Conservation (phyloP, 2,888 invertebrate genomes). For the Dynastes maya region DNA sequence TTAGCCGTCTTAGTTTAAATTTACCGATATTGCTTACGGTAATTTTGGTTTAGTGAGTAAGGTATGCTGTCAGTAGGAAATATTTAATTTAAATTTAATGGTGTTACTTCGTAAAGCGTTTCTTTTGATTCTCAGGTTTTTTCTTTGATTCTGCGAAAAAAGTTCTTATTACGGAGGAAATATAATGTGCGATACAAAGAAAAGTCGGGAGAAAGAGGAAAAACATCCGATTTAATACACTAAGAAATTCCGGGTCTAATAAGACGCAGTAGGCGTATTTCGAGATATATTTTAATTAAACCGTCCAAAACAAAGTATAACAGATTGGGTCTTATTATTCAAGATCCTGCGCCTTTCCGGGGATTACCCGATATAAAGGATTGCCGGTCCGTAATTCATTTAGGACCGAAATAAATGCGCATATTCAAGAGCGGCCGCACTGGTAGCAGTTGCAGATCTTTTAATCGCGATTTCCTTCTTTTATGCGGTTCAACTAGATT, state of each 20-base stretch:
- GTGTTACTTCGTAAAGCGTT: too few species aligned
- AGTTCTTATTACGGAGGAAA: neutral
- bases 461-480: slow-evolving; percentile 42
- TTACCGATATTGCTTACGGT: too few species aligned
- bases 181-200: neutral
- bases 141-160: too few species aligned
- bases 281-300: slow-evolving; percentile 42
- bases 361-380: slow-evolving; percentile 42
- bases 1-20: too few species aligned
- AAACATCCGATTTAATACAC: neutral
- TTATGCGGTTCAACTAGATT: slow-evolving; percentile 24
- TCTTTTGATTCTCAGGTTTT: too few species aligned
- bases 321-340: slow-evolving; percentile 45
- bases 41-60: too few species aligned
- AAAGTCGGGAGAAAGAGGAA: neutral
- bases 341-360: slow-evolving; percentile 24
- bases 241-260: slow-evolving; percentile 1
- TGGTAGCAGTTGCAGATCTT: slow-evolving; percentile 34
- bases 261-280: slow-evolving; percentile 18
- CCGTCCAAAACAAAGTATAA: slow-evolving; percentile 40
- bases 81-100: too few species aligned
- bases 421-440: slow-evolving; percentile 39
- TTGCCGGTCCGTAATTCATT: slow-evolving; percentile 40
- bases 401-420: slow-evolving; percentile 46
- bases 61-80: too few species aligned